Base-by-base conservation (phyloP, 2,888 invertebrate species). In the Liodrosophila aerea region DNA sequence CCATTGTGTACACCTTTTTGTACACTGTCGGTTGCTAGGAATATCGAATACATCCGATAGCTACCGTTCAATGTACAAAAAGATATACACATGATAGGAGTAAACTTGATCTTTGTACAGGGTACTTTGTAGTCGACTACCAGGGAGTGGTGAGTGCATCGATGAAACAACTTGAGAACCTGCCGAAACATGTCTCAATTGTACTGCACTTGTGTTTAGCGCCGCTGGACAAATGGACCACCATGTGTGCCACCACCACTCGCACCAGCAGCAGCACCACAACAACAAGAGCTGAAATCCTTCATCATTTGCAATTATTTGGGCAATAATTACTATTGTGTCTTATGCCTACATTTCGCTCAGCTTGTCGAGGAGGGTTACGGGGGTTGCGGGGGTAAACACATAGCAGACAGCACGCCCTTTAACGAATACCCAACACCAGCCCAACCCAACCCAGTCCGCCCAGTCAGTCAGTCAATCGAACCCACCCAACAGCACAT, bases 311-410 rank as follows among this genome's bases (percentile, higher is more conserved):
- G 82, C 82, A 88, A 87, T 88, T 88, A 88, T 88, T 87, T 87
- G 69, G 86, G 87, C 85, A 87, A 86, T 88, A 88, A 88, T 88
- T 88, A 83, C 86, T 88, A 87, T 87, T 88, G 88, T 87, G 85
- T 87, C 87, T 87, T 87, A 85, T 87, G 87, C 77, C 73, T 71
- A 83, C 82, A 84, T 83, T 83, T 80, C 70, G 53, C 29, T 45
- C 7, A 7, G 31, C 13, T 29, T 15, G 16, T 7, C 11, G 27
- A 7, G 7, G 7, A 7, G 33, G 5, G 18, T 29, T 29, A 9
- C 1, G 31, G 16, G 5, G 34, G 36, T 2, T 8, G n/a, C 5
- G 27, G 3, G 29, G 36, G 1, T 11, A n/a, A n/a, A n/a, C n/a
- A n/a, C n/a, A n/a, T n/a, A n/a, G n/a, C n/a, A n/a, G n/a, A 50